Conservation (phyloP, 2,888 invertebrate species). For the Drosophila monieri region DNA sequence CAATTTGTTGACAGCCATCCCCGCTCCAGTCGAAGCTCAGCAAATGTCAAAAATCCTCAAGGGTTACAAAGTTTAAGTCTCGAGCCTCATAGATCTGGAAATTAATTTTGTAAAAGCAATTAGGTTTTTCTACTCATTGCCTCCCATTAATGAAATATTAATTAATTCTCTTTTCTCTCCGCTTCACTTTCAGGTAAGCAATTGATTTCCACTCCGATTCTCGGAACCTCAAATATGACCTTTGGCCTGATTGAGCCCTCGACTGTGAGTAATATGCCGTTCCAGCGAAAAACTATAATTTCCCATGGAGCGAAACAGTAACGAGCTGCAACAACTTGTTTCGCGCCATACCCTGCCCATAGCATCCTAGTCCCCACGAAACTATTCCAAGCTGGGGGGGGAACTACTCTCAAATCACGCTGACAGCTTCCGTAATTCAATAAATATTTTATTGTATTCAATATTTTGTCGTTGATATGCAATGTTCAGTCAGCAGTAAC, state of each 20-base stretch:
- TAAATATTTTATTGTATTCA: slow-evolving; percentile 60
- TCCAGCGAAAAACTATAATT: slow-evolving; percentile 28
- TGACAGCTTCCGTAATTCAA: slow-evolving; percentile 72
- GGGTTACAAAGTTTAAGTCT: neutral
- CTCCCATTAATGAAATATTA: neutral
- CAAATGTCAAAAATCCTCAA: slow-evolving; percentile 10
- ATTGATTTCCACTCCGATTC: neutral
- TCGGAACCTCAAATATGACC: neutral
- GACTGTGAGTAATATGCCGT: slow-evolving; percentile 17
- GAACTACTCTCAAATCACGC: slow-evolving; percentile 61
- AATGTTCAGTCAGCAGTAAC: slow-evolving; percentile 21
- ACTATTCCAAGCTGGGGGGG: slow-evolving; percentile 17
- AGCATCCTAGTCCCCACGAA: slow-evolving; percentile 21
- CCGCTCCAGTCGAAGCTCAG: slow-evolving; percentile 1
- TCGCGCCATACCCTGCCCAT: slow-evolving; percentile 1
- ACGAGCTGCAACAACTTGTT: slow-evolving; percentile 29
- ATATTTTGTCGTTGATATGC: slow-evolving; percentile 43
- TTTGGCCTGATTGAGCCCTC: neutral
- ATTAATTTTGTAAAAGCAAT: neutral
- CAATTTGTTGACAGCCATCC: slow-evolving; percentile 22
- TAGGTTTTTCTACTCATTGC: neutral
- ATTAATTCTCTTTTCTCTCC: slow-evolving; percentile 1
- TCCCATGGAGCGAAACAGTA: slow-evolving; percentile 18
- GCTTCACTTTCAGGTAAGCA: slow-evolving; percentile 62
- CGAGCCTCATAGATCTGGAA: neutral